Base-by-base conservation (phyloP, 23 tunicate genomes). In the Clavelina lepadiformis region DNA sequence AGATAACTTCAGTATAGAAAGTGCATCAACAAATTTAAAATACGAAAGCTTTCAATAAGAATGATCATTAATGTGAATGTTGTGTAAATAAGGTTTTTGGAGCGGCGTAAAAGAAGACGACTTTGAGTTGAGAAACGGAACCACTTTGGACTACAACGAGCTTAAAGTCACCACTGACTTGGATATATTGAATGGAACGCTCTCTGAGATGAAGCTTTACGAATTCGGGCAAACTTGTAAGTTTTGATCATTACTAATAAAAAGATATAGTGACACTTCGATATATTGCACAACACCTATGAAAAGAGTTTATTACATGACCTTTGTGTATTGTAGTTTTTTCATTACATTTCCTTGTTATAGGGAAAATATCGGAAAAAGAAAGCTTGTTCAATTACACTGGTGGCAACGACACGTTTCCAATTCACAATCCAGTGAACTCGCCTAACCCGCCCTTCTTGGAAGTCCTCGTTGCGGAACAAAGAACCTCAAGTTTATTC, bases 101-200 rank as follows among this genome's bases (percentile, higher is more conserved):
- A 78, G 36, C 25, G 84, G 84, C 2, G 25, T 30, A 31, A 31
- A 44, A 50, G 46, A 53, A 31, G 82, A 86, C 47, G 95, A 86
- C 46, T 86, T 86, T 66, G 69, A 69, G 51, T 50, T 77, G 4
- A 60, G 95, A 3, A 78, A 86, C 35, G 95, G 85, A 64, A 70
- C 84, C 1, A 49, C 37, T 22, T 54, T 86, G 27, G 56, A 71
- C 32, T 71, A 61, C 35, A 52, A 46, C 11, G 45, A 53, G 25
- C 70, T 77, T 3, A 53, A 35, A 45, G 77, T 82, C 18, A 65
- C 70, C 30, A 69, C 58, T 33, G 46, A 67, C 35, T 45, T 58
- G 35, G 84, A 78, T 41, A 78, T 78, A 30, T 41, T 78, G 25
- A 78, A 78, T 46, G 75, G 75, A 58, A 78, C 84, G 1, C 62